These are phyloP conservation scores for Nipponacmea schrenckii DNA, from an alignment of 2,888 invertebrate species.

Conservation along the genomic window DNA sequence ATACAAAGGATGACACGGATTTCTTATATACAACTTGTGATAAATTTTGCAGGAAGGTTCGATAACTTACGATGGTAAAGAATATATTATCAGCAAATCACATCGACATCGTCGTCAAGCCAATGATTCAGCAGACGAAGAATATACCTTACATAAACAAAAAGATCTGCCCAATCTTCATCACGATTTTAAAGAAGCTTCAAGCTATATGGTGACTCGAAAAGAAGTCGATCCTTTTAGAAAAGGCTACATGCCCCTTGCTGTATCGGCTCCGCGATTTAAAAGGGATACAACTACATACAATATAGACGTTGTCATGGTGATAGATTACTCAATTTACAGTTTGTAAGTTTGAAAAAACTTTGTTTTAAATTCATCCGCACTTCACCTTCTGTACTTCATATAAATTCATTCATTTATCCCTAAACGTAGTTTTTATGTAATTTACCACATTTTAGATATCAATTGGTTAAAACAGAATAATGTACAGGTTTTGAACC, in stretches of 20 bases:
- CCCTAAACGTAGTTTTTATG: too few relatives aligned
- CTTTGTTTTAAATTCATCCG: not conserved
- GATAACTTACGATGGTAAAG: not conserved
- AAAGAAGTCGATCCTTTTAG: too few relatives aligned
- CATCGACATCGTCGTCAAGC: not conserved
- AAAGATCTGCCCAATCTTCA: not conserved
- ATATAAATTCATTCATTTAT: too few relatives aligned
- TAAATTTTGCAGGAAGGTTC: not conserved
- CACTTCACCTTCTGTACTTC: too few relatives aligned
- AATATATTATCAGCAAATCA: not conserved
- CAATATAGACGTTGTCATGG: conserved; percentile 9
- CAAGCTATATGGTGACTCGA: too few relatives aligned
- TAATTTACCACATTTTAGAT: too few relatives aligned
- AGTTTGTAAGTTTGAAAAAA: conserved; percentile 1
- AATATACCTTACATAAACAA: not conserved
- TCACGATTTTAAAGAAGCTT: not conserved
- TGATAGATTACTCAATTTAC: conserved; percentile 14
- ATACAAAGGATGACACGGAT: too few relatives aligned
- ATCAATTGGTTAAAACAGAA: too few relatives aligned
- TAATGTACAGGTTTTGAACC: too few relatives aligned
- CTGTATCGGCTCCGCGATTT: not conserved
- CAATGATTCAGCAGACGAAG: not conserved
- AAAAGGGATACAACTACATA: not conserved
- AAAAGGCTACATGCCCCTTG: too few relatives aligned
- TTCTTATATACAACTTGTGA: too few relatives aligned